These are phyloP conservation scores for Antheraea mylitta DNA, from an alignment of 1,140 invertebrate genomes.

Conservation along the genomic window DNA sequence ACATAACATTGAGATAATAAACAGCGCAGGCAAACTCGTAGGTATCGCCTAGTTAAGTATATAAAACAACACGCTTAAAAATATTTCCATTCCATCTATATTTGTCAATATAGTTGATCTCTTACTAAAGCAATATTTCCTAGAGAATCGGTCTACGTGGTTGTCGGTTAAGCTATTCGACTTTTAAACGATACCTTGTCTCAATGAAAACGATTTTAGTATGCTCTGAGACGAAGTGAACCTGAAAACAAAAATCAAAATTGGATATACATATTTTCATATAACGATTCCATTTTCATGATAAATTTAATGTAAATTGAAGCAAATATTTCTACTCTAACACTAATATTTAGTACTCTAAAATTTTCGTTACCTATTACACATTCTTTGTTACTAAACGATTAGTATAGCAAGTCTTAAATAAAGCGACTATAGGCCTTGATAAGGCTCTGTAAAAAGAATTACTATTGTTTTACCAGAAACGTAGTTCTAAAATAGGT, in stretches of 20 bases:
- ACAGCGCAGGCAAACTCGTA: no score
- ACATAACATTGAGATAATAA: no score
- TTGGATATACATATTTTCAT: background rate
- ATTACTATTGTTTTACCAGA: no score
- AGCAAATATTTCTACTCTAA: background rate
- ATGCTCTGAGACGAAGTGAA: background rate
- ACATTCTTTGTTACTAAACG: no score
- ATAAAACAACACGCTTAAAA: background rate
- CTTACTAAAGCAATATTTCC: background rate
- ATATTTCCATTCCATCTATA: background rate
- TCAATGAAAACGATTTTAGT: background rate
- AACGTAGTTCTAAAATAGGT: no score
- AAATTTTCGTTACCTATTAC: no score
- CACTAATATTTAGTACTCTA: no score
- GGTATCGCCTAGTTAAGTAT: no score
- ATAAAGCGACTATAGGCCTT: no score
- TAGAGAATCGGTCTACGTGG: background rate
- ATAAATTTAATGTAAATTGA: background rate
- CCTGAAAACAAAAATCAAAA: background rate
- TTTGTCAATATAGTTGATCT: background rate
- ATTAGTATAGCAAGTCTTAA: no score
- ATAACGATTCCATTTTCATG: background rate
- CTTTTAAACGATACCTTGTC: slow-evolving; percentile 1
- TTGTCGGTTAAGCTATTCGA: background rate
- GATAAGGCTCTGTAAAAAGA: no score